Percentiles rank a stretch among this genome's conserved stretches.
These are phyloP conservation scores for Cecropterus lyciades DNA, from an alignment of 1,140 invertebrate genomes.

Conservation along the genomic window DNA sequence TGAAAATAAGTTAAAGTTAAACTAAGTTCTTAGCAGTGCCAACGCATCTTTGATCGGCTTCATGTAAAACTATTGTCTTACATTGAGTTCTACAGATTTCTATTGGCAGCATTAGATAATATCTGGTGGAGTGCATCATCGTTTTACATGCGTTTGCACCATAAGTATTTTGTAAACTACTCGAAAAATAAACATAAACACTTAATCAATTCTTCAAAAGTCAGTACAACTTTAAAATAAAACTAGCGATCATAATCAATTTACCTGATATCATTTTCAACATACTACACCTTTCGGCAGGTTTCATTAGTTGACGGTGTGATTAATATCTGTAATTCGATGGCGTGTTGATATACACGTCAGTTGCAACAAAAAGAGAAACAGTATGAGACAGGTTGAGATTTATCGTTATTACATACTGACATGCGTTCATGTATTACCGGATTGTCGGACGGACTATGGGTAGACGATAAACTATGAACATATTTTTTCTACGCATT, in stretches of 20 bases:
- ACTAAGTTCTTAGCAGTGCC: too few relatives aligned
- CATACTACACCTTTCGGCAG: conserved; percentile 30
- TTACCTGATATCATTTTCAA: conserved; percentile 21
- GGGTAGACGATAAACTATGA: conserved; percentile 1
- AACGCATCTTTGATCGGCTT: too few relatives aligned
- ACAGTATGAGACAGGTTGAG: conserved; percentile 52
- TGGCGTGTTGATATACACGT: conserved; percentile 60
- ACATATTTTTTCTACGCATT: not conserved
- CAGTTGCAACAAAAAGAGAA: conserved; percentile 60
- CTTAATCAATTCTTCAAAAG: not conserved
- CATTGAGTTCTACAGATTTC: too few relatives aligned
- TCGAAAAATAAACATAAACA: conserved; percentile 1
- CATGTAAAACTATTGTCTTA: too few relatives aligned
- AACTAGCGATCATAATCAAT: conserved; percentile 28
- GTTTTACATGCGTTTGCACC: too few relatives aligned
- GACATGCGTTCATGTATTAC: conserved; percentile 41
- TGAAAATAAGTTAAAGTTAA: too few relatives aligned
- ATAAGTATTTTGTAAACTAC: too few relatives aligned
- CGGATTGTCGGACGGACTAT: conserved; percentile 22
- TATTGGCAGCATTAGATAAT: too few relatives aligned
- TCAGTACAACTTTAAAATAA: conserved; percentile 18
- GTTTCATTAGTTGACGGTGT: conserved; percentile 32
- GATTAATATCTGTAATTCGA: conserved; percentile 67
- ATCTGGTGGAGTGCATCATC: too few relatives aligned
- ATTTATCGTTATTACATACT: conserved; percentile 60